Evolutionary conservation across 2,113 vertebrate species (phyloP), one percentile per base, ranked within the genome.

Genomic region (Callocephalon fimbriatum): DNA sequence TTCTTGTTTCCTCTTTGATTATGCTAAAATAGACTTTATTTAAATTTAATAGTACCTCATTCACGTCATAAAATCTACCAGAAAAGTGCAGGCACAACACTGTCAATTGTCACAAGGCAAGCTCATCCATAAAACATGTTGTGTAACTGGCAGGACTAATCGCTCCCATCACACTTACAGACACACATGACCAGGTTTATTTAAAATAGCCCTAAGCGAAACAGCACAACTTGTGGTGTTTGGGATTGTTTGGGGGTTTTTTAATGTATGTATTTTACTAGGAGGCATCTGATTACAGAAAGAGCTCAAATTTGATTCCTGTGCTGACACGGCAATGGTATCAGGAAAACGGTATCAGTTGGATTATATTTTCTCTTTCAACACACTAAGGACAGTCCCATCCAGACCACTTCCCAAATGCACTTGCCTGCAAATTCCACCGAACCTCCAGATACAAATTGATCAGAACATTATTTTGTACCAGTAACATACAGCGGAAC

Each of bases 151-250:
- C 56, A 96, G 68, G 40, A 92, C 76, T 94, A 84, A 95, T 74
- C 59, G 80, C 79, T 91, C 51, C 56, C 83, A 86, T 29, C 38
- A 91, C 37, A 35, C 75, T 95, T 66, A 79, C 15, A 93, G 66
- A 84, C 86, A 91, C 86, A 95, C 75, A 94, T 91, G 72, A 89
- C 79, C 94, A 86, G 80, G 61, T 89, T 91, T 86, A 77, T 94
- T 94, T 94, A 94, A 95, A 97, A 96, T 19, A 91, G 54, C 56
- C 61, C 32, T 47, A 54, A 67, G 61, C 0, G 0, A 89, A 94
- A 87, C 26, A 78, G 45, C 48, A 81, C 13, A 81, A 72, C 48
- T 80, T 53, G 10, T 10, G 42, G 54, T 59, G 54, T 37, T 83
- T 56, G 40, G 37, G 3, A 2, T 27, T 25, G 37, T 63, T 31